Percentiles rank a stretch among this genome's conserved stretches.
These are phyloP conservation scores for Nothobranchius furzeri DNA, from an alignment of 2,113 vertebrate genomes.

Conservation along the genomic window DNA sequence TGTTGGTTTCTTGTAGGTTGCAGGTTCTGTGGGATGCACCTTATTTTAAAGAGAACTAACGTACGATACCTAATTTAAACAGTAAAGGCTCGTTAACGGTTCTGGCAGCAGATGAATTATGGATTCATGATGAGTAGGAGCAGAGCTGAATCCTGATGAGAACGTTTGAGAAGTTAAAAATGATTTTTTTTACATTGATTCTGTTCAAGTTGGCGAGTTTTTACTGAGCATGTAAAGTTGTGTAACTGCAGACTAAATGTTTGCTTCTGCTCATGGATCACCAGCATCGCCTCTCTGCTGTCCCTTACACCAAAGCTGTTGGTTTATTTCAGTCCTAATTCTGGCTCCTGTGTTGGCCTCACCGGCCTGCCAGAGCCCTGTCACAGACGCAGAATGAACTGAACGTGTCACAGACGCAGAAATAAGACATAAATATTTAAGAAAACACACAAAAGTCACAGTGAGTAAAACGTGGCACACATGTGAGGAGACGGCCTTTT, in stretches of 20 bases:
- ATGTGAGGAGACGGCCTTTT: constrained; percentile 28
- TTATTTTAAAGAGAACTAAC: too few species aligned
- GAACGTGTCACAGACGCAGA: constrained; percentile 83
- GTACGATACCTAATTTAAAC: too few species aligned
- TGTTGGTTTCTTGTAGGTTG: too few species aligned
- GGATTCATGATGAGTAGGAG: too few species aligned
- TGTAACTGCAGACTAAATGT: neutral
- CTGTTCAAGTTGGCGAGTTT: too few species aligned
- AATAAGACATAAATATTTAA: constrained; percentile 94
- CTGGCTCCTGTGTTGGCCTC: constrained; percentile 80
- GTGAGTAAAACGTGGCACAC: constrained; percentile 66
- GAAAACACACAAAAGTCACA: constrained; percentile 81
- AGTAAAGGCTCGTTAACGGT: too few species aligned
- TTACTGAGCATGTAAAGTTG: too few species aligned
- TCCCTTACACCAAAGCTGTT: constrained; percentile 81
- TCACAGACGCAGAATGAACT: constrained; percentile 87
- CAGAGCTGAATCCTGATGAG: too few species aligned
- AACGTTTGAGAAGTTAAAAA: too few species aligned
- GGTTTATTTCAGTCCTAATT: constrained; percentile 95
- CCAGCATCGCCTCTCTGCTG: constrained; percentile 33
- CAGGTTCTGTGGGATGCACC: too few species aligned
- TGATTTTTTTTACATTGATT: too few species aligned
- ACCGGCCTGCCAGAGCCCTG: constrained; percentile 79
- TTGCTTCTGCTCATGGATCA: constrained; percentile 4
- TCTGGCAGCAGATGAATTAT: too few species aligned